Evolutionary conservation across 30 jellyfish, hydroid and myxozoan species (phyloP).

Genomic region (Cassiopea xamachana): DNA sequence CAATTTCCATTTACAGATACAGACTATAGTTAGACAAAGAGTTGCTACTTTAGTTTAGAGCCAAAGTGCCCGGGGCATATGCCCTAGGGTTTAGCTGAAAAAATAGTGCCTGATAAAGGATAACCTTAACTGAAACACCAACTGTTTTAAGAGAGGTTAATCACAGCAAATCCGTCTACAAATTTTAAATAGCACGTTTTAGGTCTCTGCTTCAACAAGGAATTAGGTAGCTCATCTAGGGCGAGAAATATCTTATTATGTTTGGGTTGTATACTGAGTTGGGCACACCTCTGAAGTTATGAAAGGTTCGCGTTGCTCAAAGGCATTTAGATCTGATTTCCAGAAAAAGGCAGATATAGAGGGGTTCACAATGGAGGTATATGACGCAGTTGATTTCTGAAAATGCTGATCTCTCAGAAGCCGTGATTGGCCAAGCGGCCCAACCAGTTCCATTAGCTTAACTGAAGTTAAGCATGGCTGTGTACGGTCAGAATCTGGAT

Average conservation of each 20-base stretch:
- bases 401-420: neutral
- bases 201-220: neutral
- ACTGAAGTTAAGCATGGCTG: too few relatives aligned
- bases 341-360: neutral
- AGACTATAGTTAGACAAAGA: neutral
- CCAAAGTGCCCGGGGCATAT: neutral
- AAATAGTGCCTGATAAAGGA: neutral
- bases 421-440: too few relatives aligned
- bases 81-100: neutral
- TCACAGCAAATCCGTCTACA: constrained; percentile 4
- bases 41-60: neutral
- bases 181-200: neutral
- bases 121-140: constrained; percentile 8
- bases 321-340: neutral
- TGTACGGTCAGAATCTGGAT: too few relatives aligned
- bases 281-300: neutral
- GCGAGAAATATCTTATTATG: neutral
- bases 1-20: neutral
- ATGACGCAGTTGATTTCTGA: neutral
- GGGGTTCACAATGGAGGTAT: neutral
- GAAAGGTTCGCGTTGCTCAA: neutral
- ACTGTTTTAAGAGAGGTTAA: constrained; percentile 7
- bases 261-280: neutral
- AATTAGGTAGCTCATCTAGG: neutral
- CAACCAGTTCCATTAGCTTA: too few relatives aligned